Percentiles rank a stretch among this genome's conserved stretches.
These are phyloP conservation scores for Panopea generosa DNA, from an alignment of 2,888 invertebrate genomes.

Conservation along the genomic window DNA sequence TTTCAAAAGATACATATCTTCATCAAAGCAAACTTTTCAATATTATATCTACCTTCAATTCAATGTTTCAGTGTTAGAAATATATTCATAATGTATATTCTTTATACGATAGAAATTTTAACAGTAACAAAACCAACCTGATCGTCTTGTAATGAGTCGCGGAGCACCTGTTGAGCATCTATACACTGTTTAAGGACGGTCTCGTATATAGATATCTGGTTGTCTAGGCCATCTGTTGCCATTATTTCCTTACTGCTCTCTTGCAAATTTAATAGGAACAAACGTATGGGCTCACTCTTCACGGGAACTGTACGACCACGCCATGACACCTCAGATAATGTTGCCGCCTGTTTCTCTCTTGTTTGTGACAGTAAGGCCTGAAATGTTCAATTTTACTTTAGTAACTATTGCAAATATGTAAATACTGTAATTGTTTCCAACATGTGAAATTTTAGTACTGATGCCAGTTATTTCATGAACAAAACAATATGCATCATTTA, in stretches of 20 bases:
- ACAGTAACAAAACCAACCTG: too few species aligned
- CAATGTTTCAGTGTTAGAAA: too few species aligned
- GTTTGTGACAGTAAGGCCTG: conserved; percentile 93
- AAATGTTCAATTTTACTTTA: neutral
- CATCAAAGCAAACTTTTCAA: too few species aligned
- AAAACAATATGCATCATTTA: too few species aligned
- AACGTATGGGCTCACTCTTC: conserved; percentile 90
- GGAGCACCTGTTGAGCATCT: conserved; percentile 94
- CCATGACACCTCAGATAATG: conserved; percentile 95
- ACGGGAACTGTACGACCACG: conserved; percentile 94
- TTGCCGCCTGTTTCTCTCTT: conserved; percentile 91
- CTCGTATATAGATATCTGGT: conserved; percentile 94
- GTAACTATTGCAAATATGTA: too few species aligned
- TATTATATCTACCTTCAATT: too few species aligned
- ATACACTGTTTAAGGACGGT: conserved; percentile 97
- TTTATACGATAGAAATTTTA: too few species aligned
- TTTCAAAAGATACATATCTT: too few species aligned
- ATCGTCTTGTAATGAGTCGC: conserved; percentile 89
- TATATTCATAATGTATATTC: too few species aligned
- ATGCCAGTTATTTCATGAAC: too few species aligned
- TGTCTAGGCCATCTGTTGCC: conserved; percentile 82
- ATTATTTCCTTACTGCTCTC: conserved; percentile 81
- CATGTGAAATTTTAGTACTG: too few species aligned
- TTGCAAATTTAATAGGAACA: conserved; percentile 81
- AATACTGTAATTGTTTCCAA: too few species aligned